Evolutionary conservation across 2,113 vertebrate genomes (phyloP).

Genomic region (Bos javanicus): DNA sequence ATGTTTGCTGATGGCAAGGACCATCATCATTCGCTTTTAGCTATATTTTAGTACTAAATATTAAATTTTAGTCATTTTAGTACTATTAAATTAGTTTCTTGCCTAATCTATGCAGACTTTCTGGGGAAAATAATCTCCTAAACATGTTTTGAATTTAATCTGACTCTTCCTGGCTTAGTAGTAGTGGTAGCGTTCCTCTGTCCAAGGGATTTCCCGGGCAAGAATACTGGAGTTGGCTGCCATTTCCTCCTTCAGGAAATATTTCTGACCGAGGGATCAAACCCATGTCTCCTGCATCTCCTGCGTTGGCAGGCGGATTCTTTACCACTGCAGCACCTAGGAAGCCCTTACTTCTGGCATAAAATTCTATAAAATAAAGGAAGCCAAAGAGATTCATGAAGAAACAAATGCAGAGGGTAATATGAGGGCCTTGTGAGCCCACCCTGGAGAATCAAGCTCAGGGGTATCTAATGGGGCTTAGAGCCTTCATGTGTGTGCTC

Average conservation of each 20-base stretch:
- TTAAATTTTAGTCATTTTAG: constrained; percentile 6
- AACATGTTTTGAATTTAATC: constrained; percentile 1
- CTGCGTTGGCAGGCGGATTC: not conserved
- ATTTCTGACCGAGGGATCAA: not conserved
- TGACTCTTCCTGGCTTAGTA: not conserved
- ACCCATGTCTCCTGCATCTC: not conserved
- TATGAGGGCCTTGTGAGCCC: not conserved
- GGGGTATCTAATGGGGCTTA: not conserved
- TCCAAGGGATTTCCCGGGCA: not conserved
- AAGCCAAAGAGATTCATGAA: not conserved
- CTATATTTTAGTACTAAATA: constrained; percentile 9
- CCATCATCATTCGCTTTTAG: not conserved
- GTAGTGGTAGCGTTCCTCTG: not conserved
- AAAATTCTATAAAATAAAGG: not conserved
- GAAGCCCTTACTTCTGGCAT: not conserved
- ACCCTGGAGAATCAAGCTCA: not conserved
- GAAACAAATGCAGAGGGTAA: not conserved
- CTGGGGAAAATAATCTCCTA: not conserved
- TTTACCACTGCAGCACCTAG: not conserved
- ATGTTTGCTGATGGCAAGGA: not conserved
- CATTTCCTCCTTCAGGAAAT: not conserved
- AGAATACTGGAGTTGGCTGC: not conserved
- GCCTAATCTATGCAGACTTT: not conserved
- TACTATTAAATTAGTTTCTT: constrained; percentile 13
- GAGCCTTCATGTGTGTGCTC: not conserved